Percentiles rank a stretch among this genome's conserved stretches.
These are phyloP conservation scores for Forbesichthys agassizii DNA, from an alignment of 2,113 vertebrate genomes.

Conservation along the genomic window DNA sequence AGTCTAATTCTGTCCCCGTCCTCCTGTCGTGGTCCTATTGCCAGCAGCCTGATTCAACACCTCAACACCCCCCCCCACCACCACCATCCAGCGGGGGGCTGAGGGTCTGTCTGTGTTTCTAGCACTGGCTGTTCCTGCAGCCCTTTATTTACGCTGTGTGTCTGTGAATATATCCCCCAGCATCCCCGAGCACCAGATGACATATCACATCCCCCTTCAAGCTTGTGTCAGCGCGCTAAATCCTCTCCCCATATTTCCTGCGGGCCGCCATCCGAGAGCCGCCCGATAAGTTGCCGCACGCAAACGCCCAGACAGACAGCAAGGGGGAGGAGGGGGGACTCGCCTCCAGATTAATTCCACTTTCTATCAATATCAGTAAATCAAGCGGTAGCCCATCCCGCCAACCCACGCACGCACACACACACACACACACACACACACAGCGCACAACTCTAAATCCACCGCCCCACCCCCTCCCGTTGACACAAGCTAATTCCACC, in stretches of 20 bases:
- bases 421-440: too few relatives aligned
- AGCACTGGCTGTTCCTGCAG: conserved; percentile 57
- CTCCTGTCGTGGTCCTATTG: conserved; percentile 52
- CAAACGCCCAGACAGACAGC: conserved; percentile 57
- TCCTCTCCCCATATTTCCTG: conserved; percentile 56
- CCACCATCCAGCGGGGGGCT: conserved; percentile 49
- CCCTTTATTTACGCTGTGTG: conserved; percentile 65
- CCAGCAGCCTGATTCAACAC: conserved; percentile 66
- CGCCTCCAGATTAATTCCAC: conserved; percentile 68
- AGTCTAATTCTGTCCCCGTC: conserved; percentile 44
- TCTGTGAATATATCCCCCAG: conserved; percentile 55
- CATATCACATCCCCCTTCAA: conserved; percentile 66
- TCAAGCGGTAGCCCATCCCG: conserved; percentile 43
- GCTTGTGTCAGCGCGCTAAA: conserved; percentile 67
- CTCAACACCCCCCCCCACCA: conserved; percentile 21
- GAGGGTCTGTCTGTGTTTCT: conserved; percentile 52
- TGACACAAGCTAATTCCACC: conserved; percentile 60
- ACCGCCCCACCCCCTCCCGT: conserved; percentile 36
- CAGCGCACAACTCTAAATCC: too few relatives aligned
- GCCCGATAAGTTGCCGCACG: conserved; percentile 51
- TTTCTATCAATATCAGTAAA: conserved; percentile 73
- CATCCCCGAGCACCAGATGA: conserved; percentile 69
- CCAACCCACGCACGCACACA: too few relatives aligned
- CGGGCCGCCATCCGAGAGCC: conserved; percentile 43
- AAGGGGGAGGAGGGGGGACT: conserved; percentile 11